These are phyloP conservation scores for Caradrina clavipalpis DNA, from an alignment of 2,888 invertebrate genomes.

Conservation along the genomic window DNA sequence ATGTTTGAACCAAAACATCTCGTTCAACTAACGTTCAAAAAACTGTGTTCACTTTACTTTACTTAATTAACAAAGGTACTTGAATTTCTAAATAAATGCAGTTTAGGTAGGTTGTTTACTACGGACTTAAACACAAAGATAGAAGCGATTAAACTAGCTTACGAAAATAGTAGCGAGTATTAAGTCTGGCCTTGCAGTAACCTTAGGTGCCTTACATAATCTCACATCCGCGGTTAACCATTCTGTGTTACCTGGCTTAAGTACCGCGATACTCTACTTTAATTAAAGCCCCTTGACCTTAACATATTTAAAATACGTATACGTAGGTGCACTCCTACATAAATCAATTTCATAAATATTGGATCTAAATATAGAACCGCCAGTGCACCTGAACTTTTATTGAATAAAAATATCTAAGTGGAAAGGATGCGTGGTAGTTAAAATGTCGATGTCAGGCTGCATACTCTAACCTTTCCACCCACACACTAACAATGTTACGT, in stretches of 20 bases:
- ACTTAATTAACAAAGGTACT: conserved; percentile 11
- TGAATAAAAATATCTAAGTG: conserved; percentile 8
- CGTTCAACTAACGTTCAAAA: not conserved
- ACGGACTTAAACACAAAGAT: conserved; percentile 18
- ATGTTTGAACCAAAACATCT: not conserved
- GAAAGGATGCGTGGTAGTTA: not conserved
- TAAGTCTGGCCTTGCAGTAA: conserved; percentile 60
- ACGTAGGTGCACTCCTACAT: not conserved
- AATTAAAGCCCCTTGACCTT: conserved; percentile 4
- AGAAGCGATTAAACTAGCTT: conserved; percentile 33
- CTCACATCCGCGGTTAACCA: conserved; percentile 61
- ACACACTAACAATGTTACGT: conserved; percentile 11
- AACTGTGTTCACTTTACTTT: conserved; percentile 4
- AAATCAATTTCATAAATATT: conserved; percentile 7
- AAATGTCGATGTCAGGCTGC: conserved; percentile 25
- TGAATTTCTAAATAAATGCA: conserved; percentile 2
- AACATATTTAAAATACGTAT: not conserved
- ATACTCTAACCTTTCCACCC: conserved; percentile 27
- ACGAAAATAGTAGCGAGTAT: conserved; percentile 36
- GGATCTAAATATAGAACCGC: conserved; percentile 4
- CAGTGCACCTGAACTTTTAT: conserved; percentile 30
- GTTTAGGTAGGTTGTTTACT: conserved; percentile 18
- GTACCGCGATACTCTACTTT: conserved; percentile 4
- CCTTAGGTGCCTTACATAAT: conserved; percentile 52
- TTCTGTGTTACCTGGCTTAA: conserved; percentile 32